Base-by-base conservation (phyloP, 2,113 vertebrate species). In the Octodon degus region DNA sequence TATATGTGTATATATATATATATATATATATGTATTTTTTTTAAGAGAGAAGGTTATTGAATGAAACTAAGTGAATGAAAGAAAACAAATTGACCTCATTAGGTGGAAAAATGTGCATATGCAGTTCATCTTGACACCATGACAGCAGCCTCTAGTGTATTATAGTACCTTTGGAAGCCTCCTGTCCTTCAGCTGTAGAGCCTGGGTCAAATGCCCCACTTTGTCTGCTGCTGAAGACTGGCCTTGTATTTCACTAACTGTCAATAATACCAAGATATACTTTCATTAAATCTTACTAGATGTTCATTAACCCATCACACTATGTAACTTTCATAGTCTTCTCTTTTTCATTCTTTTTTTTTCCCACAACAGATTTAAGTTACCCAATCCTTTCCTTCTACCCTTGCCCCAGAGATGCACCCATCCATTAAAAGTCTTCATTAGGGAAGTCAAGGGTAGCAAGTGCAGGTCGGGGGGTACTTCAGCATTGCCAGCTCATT, bases 271-370 rank as follows among this genome's bases (percentile, higher is more conserved):
- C 55, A 86, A 94, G 74, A 16, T 50, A 60, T 2, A 32, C 37
- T 96, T 96, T 70, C 37, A 65, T 94, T 90, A 89, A 92, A 20
- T 86, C 24, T 97, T 70, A 63, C 20, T 53, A 86, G 79, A 37
- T 72, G n/a, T 37, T 72, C n/a, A 74, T n/a, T 83, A 65, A 50
- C 95, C 20, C 72, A 82, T 90, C 70, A 77, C 30, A 65, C 90
- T 86, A 82, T 95, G 72, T 86, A 70, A 47, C 20, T 30, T 91
- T 80, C 53, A 91, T 43, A 55, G n/a, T 30, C 58, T 24, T 12
- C 13, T 93, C 83, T 83, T 32, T 96, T 85, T 92, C 8, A 79
- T 91, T 93, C 79, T 93, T 93, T 93, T 30, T 76, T 37, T 58
- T 32, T 32, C 62, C 58, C 43, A 43, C 30, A 34, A 50, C n/a